Evolutionary conservation across 2,888 invertebrate genomes (phyloP).

Genomic region (Lithophane semibrunnea): DNA sequence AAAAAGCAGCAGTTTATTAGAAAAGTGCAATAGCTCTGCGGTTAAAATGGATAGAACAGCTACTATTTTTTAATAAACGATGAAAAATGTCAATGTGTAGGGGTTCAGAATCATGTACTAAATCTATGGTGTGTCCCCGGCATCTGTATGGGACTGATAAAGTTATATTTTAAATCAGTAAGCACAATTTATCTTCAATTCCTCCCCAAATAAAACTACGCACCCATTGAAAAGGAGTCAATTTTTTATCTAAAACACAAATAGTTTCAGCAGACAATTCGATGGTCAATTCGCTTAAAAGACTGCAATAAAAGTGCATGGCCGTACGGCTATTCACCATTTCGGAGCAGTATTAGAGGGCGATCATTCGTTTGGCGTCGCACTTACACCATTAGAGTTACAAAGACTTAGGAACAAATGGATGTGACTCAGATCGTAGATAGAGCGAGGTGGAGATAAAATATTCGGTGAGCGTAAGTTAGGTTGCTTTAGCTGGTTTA

Average conservation of each 20-base stretch:
- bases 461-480: neutral
- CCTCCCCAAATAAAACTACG: slow-evolving; percentile 12
- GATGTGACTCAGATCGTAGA: slow-evolving; percentile 43
- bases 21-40: no score
- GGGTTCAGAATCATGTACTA: no score
- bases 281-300: slow-evolving; percentile 63
- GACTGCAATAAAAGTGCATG: slow-evolving; percentile 74
- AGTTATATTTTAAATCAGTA: no score
- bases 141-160: no score
- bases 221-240: slow-evolving; percentile 22
- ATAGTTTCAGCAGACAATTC: slow-evolving; percentile 53
- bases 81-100: no score
- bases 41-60: no score
- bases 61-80: no score
- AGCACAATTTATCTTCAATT: neutral
- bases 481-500: neutral
- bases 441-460: slow-evolving; percentile 18
- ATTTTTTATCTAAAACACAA: slow-evolving; percentile 52
- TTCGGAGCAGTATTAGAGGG: slow-evolving; percentile 73
- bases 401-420: slow-evolving; percentile 59
- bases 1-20: no score
- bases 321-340: slow-evolving; percentile 67
- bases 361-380: slow-evolving; percentile 76
- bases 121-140: no score
- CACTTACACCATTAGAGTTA: slow-evolving; percentile 71